Base-by-base conservation (phyloP, 2,113 vertebrate species). In the Neodontobutis hainanensis region DNA sequence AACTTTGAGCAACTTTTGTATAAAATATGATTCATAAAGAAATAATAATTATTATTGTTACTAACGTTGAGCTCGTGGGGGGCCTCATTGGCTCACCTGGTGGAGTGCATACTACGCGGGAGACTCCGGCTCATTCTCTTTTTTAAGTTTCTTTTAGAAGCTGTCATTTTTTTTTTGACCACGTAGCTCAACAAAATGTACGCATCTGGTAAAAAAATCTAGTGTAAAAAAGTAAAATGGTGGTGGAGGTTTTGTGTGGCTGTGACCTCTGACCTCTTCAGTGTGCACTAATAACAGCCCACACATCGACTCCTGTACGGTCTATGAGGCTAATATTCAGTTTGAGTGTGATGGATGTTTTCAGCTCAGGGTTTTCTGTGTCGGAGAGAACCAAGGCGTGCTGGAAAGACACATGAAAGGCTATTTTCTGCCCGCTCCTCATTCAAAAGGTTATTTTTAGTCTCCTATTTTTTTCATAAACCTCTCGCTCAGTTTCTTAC, bases 381-480 rank as follows among this genome's bases (percentile, higher is more conserved):
- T 46, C 44, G 44, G 44, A 46, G 44, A 12, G 44, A 46, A 14
- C 44, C 11, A 11, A 5, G 14, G 0, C n/a, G 8, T 3, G 14
- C 40, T 7, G 47, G 47, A 75, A 52, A 81, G 36, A 55, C 40
- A 70, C 69, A 82, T 83, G 73, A 87, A 85, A 68, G 80, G 72
- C 70, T 78, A 81, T 81, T 88, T 84, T 72, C 65, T 60, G 55
- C 65, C 60, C 34, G 10, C 10, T 38, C 53, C 74, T 83, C 65
- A 61, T 79, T 71, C 61, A 60, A 27, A 48, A 12, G 44, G 52
- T 59, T 90, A 87, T 90, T 86, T 90, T 82, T 87, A 88, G 63
- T 52, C 51, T 6, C 2, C 64, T 71, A n/a, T 71, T 67, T 74
- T 61, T 70, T 62, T 70, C 60, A 73, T 75, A 46, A 55, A 81